phyloP scores from a whole-genome alignment of 2,797 vertebrate genomes.

The Enteromius paludinosus region DNA sequence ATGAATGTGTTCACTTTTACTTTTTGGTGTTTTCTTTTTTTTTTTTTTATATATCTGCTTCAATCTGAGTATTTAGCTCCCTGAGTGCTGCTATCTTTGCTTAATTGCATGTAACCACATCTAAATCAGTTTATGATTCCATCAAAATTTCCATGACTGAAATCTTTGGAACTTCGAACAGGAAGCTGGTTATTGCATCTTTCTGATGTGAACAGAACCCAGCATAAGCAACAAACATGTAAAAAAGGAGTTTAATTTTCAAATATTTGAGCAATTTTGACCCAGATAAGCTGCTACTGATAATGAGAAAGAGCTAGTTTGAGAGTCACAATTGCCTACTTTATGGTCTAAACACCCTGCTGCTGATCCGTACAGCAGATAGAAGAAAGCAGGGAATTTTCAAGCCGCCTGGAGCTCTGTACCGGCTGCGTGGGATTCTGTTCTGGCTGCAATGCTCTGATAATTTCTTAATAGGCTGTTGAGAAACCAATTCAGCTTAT shows the following conservation, averaged over 20 bases:
- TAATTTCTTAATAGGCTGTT: conserved; percentile 50
- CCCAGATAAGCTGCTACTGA: background rate
- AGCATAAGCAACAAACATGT: background rate
- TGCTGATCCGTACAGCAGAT: conserved; percentile 30
- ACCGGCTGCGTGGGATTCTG: conserved; percentile 29
- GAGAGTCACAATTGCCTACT: background rate
- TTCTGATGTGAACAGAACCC: background rate
- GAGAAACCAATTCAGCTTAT: conserved; percentile 43
- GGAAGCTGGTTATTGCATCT: background rate
- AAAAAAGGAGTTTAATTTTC: background rate
- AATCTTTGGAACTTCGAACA: background rate
- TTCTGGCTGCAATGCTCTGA: conserved; percentile 37
- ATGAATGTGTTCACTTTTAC: background rate
- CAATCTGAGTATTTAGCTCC: background rate
- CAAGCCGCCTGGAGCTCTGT: conserved; percentile 37
- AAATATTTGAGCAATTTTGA: background rate
- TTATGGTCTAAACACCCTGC: conserved; percentile 1
- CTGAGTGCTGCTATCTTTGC: background rate
- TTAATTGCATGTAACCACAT: background rate
- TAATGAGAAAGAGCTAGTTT: conserved; percentile 11
- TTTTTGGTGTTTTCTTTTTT: background rate
- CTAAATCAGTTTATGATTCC: background rate
- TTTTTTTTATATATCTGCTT: background rate
- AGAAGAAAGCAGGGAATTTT: conserved; percentile 34
- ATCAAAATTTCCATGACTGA: background rate